A percentile compares a stretch with the other conserved stretches of the same genome.
These are phyloP conservation scores for Drosophila saltans DNA, from an alignment of 1,140 invertebrate species.

Conservation along the genomic window DNA sequence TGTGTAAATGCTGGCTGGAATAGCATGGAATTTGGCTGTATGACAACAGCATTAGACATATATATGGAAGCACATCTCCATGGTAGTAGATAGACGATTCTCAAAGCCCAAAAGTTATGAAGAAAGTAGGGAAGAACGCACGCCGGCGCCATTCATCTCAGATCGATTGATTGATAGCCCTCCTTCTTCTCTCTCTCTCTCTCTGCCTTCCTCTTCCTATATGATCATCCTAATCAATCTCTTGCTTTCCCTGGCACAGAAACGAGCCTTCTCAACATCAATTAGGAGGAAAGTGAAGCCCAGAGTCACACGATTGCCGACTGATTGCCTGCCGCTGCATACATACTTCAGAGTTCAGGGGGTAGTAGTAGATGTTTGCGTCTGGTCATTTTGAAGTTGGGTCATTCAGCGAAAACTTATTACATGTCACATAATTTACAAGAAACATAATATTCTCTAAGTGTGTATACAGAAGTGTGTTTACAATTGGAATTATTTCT, in stretches of 20 bases:
- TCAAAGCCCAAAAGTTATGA: constrained; percentile 15
- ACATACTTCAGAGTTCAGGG: constrained; percentile 4
- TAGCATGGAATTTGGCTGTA: not conserved
- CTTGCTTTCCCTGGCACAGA: constrained; percentile 14
- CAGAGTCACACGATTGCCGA: not conserved
- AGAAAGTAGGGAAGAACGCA: constrained; percentile 13
- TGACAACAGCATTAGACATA: not conserved
- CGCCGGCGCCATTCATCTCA: not conserved
- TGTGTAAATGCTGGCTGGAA: constrained; percentile 6
- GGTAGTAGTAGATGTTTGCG: not conserved
- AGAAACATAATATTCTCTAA: not conserved
- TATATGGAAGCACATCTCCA: constrained; percentile 16
- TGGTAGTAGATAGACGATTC: constrained; percentile 23
- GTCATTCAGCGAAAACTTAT: constrained; percentile 8
- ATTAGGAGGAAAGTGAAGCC: not conserved
- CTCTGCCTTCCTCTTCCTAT: constrained; percentile 5
- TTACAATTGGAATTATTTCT: constrained; percentile 14
- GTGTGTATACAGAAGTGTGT: not conserved
- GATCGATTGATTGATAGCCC: not conserved
- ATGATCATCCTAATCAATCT: constrained; percentile 8
- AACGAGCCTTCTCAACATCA: constrained; percentile 9
- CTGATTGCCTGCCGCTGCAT: not conserved
- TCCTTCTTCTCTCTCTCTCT: not conserved
- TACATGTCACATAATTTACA: constrained; percentile 10
- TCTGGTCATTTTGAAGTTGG: not conserved